Base-by-base conservation (phyloP, 2,888 invertebrate species). In the Ichneumoninae sp. region DNA sequence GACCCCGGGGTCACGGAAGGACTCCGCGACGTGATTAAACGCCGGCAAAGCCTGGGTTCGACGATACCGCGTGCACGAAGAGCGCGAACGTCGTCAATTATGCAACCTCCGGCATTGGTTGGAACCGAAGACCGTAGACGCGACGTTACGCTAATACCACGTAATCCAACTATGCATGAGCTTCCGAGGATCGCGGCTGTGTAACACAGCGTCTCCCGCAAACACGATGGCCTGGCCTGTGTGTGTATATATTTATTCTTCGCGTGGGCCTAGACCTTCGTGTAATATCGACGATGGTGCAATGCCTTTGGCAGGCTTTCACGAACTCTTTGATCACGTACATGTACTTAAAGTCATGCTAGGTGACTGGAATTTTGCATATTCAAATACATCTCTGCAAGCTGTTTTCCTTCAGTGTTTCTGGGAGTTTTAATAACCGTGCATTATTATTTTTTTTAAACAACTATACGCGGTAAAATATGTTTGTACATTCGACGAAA, bases 181-280 rank as follows among this genome's bases (percentile, higher is more conserved):
- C 80, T 80, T 54, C 68, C 71, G 83, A 83, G 62, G 71, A 80
- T 77, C 76, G 80, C 33, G 52, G 68, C 62, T 52, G 66, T 76
- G 36, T 22, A 60, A 47, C 44, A 40, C 44, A 60, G 69, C 65
- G 22, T 16, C 44, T 40, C 19, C n/a, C 7, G 22, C 76, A 13
- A 65, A 40, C 50, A 52, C 72, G 75, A 76, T 72, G 52, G 77
- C 72, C 66, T 40, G 16, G 3, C 40, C 33, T 54, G 65, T 52
- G 40, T 76, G 80, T 75, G 50, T 72, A 76, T 72, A 47, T 82
- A 76, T 72, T 62, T 72, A 72, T 80, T 76, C 54, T 72, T 52
- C 50, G 80, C 80, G 84, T 85, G 82, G 82, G 82, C 84, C 82
- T 80, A 82, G 84, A 82, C 84, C 82, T 85, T 85, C 79, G 80